Percentiles rank a stretch among this genome's conserved stretches.
phyloP scores from a whole-genome alignment of 2,113 vertebrate species.

The Caranx ignobilis region DNA sequence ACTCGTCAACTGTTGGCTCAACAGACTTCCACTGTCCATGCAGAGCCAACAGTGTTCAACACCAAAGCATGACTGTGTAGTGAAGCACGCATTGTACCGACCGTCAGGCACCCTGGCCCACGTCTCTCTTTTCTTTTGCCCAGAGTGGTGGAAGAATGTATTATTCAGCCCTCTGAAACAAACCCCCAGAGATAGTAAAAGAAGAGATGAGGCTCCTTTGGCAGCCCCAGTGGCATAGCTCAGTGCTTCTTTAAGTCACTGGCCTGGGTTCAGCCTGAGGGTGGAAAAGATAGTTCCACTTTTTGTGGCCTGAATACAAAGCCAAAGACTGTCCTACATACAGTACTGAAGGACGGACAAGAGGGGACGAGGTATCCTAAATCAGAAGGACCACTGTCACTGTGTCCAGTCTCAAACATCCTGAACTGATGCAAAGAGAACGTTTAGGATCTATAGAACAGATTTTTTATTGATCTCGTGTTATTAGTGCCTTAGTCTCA shows the following conservation, averaged over 20 bases:
- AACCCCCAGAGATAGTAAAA: background rate
- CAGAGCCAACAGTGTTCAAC: background rate
- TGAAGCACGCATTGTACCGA: background rate
- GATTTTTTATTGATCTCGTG: too few relatives aligned
- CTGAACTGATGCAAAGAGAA: too few relatives aligned
- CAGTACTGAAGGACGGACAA: background rate
- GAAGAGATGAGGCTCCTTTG: conserved; percentile 7
- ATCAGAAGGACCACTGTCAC: background rate
- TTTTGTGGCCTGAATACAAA: background rate
- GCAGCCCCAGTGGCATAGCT: conserved; percentile 7
- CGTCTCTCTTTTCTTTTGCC: background rate
- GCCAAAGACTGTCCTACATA: background rate
- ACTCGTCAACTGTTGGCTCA: conserved; percentile 2
- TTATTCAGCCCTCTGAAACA: conserved; percentile 4
- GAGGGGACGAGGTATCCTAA: background rate
- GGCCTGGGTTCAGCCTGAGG: background rate
- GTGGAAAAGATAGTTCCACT: background rate
- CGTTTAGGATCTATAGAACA: too few relatives aligned
- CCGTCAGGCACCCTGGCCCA: background rate
- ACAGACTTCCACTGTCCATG: background rate
- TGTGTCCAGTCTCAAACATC: too few relatives aligned
- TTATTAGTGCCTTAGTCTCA: too few relatives aligned
- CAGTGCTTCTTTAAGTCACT: background rate
- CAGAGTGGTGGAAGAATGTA: conserved; percentile 3
- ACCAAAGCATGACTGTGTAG: background rate